Conservation (phyloP, 2,888 invertebrate species). For the Dorcus hopei region DNA sequence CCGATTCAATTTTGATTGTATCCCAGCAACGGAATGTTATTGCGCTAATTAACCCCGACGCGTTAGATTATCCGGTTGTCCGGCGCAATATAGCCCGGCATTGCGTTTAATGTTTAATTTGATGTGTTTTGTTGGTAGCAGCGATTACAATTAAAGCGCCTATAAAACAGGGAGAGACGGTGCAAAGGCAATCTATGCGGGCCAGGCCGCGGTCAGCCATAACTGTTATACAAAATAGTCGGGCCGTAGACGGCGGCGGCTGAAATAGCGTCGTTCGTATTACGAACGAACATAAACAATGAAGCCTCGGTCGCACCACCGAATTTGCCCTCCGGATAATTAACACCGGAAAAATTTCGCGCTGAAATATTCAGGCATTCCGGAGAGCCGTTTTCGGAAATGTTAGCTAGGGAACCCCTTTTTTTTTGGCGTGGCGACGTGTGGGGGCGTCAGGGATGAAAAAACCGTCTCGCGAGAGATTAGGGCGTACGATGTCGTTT, state of each 20-base stretch:
- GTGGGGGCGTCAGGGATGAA: no score
- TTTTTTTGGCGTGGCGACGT: no score
- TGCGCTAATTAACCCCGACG: no score
- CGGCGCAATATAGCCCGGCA: not conserved
- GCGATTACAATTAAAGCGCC: conserved; percentile 10
- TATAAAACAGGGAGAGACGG: conserved; percentile 8
- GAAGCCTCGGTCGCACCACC: not conserved
- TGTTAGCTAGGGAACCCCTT: no score
- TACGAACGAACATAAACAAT: conserved; percentile 7
- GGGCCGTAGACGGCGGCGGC: conserved; percentile 6
- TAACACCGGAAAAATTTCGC: conserved; percentile 1
- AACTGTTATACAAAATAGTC: conserved; percentile 13
- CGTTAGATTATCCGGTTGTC: no score
- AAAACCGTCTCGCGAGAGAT: no score
- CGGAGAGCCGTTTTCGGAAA: not conserved
- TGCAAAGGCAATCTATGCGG: conserved; percentile 7
- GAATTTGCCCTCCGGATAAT: conserved; percentile 2
- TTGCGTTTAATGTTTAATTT: conserved; percentile 6
- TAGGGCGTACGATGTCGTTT: no score
- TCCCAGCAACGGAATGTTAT: no score
- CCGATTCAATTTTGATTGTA: no score
- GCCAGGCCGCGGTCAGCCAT: conserved; percentile 12
- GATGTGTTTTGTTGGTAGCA: conserved; percentile 3
- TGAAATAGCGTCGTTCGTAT: conserved; percentile 7
- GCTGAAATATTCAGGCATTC: conserved; percentile 5